These are phyloP conservation scores for Lasiurus cinereus DNA, from an alignment of 2,113 vertebrate species.

Conservation along the genomic window DNA sequence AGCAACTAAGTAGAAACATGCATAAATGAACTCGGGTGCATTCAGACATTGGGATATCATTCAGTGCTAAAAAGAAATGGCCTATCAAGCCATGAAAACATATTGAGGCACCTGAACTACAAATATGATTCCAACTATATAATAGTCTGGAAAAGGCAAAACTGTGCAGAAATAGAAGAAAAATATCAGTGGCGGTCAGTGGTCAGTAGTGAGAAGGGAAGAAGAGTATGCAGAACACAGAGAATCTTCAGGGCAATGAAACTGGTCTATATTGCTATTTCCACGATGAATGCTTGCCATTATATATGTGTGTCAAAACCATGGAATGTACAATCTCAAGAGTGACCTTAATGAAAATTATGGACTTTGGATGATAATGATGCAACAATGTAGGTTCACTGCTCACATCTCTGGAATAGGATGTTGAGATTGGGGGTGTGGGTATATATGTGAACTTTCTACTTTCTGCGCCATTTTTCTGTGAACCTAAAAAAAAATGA, in stretches of 20 bases:
- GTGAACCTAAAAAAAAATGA: background rate
- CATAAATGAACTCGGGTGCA: background rate
- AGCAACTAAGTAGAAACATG: background rate
- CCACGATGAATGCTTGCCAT: background rate
- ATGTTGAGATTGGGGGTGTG: background rate
- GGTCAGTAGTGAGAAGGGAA: fast-evolving
- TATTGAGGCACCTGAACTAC: background rate
- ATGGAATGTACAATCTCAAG: background rate
- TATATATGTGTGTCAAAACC: background rate
- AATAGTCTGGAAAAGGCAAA: background rate
- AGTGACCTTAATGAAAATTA: background rate
- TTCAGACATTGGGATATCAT: background rate
- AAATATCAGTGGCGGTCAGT: background rate
- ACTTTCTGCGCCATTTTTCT: background rate
- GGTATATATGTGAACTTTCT: background rate
- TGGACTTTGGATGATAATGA: background rate
- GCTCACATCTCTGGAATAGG: background rate
- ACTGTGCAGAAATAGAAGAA: background rate
- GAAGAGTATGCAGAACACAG: background rate
- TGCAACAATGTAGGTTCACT: background rate
- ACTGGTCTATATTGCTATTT: background rate
- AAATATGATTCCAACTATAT: background rate
- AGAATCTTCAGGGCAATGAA: background rate
- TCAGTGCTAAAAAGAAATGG: background rate
- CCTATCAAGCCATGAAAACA: background rate